Percentiles rank a stretch among this genome's conserved stretches.
Evolutionary conservation across 2,797 vertebrate species (phyloP).

Genomic region (Dromococcyx pavoninus): DNA sequence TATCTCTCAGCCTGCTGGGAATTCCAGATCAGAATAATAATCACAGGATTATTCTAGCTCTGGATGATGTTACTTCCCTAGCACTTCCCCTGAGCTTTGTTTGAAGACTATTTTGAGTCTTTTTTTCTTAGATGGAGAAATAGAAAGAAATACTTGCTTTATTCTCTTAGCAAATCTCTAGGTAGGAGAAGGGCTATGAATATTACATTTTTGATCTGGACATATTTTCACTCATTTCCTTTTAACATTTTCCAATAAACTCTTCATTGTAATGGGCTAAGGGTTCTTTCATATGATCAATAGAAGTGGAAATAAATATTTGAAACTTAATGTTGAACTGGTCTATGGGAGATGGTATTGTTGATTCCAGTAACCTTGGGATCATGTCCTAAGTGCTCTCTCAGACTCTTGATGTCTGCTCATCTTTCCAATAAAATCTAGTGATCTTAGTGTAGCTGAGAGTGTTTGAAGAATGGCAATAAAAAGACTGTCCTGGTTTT

Average conservation of each 20-base stretch:
- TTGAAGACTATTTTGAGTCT: not conserved
- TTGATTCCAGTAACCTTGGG: not conserved
- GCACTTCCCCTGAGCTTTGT: not conserved
- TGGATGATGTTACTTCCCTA: not conserved
- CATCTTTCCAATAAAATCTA: conserved; percentile 9
- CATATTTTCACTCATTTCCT: not conserved
- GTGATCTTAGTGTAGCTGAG: not conserved
- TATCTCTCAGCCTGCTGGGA: not conserved
- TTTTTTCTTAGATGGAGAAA: not conserved
- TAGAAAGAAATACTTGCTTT: not conserved
- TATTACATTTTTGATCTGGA: not conserved
- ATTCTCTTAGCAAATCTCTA: not conserved
- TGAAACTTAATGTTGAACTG: not conserved
- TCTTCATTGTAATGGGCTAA: not conserved
- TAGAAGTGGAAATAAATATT: conserved; percentile 3
- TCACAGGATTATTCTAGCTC: conserved; percentile 24
- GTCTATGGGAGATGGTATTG: not conserved
- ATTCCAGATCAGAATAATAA: conserved; percentile 48
- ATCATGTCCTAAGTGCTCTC: not conserved
- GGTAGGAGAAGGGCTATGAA: not conserved
- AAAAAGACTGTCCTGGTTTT: not conserved
- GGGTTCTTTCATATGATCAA: not conserved
- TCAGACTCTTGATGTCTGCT: not conserved
- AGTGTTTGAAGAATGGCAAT: conserved; percentile 23
- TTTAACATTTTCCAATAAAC: not conserved